Evolutionary conservation across 2,888 invertebrate genomes (phyloP).

Genomic region (Bugula neritina): DNA sequence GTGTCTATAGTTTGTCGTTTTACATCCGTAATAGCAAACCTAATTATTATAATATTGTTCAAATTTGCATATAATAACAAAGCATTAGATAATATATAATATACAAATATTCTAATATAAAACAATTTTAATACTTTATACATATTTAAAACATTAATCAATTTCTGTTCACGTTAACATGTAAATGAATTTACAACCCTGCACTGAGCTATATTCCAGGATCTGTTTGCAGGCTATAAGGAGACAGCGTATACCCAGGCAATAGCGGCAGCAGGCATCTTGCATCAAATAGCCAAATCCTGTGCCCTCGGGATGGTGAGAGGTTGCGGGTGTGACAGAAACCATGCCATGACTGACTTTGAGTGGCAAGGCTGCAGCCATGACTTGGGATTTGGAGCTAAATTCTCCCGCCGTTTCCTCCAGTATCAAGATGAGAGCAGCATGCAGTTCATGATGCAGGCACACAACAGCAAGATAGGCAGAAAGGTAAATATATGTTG

Average conservation of each 20-base stretch:
- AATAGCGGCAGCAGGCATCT: slow-evolving; percentile 88
- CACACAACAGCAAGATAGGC: slow-evolving; percentile 46
- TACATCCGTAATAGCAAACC: too few species aligned
- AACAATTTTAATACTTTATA: too few species aligned
- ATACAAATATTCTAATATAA: too few species aligned
- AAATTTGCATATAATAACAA: too few species aligned
- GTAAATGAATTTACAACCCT: too few species aligned
- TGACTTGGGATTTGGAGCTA: slow-evolving; percentile 69
- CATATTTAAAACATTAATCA: too few species aligned
- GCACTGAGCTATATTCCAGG: too few species aligned
- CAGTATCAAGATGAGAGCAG: slow-evolving; percentile 67
- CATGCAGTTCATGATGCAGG: slow-evolving; percentile 45
- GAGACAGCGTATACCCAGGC: slow-evolving; percentile 96
- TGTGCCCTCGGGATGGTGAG: slow-evolving; percentile 85
- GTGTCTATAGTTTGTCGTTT: too few species aligned
- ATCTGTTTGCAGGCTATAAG: slow-evolving; percentile 70
- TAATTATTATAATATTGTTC: too few species aligned
- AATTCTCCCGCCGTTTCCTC: slow-evolving; percentile 76
- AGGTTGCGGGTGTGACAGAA: slow-evolving; percentile 61
- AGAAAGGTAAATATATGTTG: slow-evolving; percentile 14
- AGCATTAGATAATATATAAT: too few species aligned
- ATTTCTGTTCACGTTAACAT: too few species aligned
- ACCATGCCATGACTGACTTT: slow-evolving; percentile 36
- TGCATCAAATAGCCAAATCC: slow-evolving; percentile 85
- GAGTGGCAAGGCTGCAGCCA: slow-evolving; percentile 89